Evolutionary conservation across 2,888 invertebrate species (phyloP).

Genomic region (Tetragnatha montana): DNA sequence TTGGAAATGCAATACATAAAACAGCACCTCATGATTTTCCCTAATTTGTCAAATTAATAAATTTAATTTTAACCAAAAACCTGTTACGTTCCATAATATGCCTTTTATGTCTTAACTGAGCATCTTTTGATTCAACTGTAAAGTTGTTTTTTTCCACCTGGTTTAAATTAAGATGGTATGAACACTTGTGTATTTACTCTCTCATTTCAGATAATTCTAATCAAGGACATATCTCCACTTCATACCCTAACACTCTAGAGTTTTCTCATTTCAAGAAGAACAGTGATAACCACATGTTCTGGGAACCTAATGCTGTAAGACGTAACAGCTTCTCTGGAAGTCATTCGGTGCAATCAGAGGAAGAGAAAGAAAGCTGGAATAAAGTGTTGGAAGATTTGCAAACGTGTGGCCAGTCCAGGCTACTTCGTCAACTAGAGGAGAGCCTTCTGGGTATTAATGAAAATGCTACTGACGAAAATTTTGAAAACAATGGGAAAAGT

Average conservation of each 20-base stretch:
- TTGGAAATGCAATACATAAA: too few relatives aligned
- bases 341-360: constrained; percentile 64
- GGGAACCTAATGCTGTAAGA: constrained; percentile 71
- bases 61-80: too few relatives aligned
- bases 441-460: constrained; percentile 67
- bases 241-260: constrained; percentile 44
- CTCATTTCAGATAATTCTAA: constrained; percentile 44
- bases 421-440: constrained; percentile 74
- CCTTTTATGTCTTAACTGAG: too few relatives aligned
- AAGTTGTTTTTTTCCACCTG: too few relatives aligned
- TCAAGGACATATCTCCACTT: constrained; percentile 47
- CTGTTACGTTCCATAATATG: too few relatives aligned
- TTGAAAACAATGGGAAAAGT: constrained; percentile 15
- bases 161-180: too few relatives aligned
- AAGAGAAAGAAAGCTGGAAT: constrained; percentile 73
- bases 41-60: too few relatives aligned
- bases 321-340: constrained; percentile 72
- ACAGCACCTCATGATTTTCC: too few relatives aligned
- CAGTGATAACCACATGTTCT: constrained; percentile 29
- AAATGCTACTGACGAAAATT: constrained; percentile 29
- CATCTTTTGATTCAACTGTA: too few relatives aligned
- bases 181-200: too few relatives aligned
- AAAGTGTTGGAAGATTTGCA: constrained; percentile 75
- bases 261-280: background rate
- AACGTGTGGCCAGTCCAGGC: constrained; percentile 74